phyloP scores from a whole-genome alignment of 2,113 vertebrate species.

The Vanacampus margaritifer region DNA sequence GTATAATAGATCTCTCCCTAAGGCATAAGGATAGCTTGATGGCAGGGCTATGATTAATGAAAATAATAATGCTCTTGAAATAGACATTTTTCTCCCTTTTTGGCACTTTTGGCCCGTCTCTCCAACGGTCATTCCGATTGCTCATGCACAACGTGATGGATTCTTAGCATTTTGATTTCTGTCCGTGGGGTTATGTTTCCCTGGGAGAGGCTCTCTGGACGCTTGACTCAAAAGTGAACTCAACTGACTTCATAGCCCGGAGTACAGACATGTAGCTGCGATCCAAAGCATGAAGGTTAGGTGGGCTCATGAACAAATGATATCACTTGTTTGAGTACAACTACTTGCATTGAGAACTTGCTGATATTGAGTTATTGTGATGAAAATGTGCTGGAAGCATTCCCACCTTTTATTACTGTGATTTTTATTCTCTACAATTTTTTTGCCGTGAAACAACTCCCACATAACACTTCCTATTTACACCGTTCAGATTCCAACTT shows the following conservation, averaged over 20 bases:
- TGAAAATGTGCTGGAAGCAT: too few species aligned
- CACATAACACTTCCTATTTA: too few species aligned
- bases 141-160: constrained; percentile 88
- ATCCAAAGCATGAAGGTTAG: constrained; percentile 1
- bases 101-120: constrained; percentile 72
- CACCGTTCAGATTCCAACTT: too few species aligned
- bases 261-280: constrained; percentile 14
- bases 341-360: too few species aligned
- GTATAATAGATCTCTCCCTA: constrained; percentile 99
- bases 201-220: constrained; percentile 25
- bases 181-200: constrained; percentile 37
- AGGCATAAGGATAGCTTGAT: constrained; percentile 96
- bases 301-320: too few species aligned
- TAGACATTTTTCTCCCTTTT: constrained; percentile 94
- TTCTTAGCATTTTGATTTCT: constrained; percentile 74
- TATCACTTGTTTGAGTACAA: too few species aligned
- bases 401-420: too few species aligned
- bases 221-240: constrained; percentile 39
- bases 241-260: constrained; percentile 28
- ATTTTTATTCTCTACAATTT: too few species aligned
- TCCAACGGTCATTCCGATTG: constrained; percentile 73
- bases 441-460: too few species aligned
- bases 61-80: constrained; percentile 99
- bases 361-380: too few species aligned
- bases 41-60: constrained; percentile 99